These are phyloP conservation scores for Noctua comes DNA, from an alignment of 2,888 invertebrate genomes.

Conservation along the genomic window DNA sequence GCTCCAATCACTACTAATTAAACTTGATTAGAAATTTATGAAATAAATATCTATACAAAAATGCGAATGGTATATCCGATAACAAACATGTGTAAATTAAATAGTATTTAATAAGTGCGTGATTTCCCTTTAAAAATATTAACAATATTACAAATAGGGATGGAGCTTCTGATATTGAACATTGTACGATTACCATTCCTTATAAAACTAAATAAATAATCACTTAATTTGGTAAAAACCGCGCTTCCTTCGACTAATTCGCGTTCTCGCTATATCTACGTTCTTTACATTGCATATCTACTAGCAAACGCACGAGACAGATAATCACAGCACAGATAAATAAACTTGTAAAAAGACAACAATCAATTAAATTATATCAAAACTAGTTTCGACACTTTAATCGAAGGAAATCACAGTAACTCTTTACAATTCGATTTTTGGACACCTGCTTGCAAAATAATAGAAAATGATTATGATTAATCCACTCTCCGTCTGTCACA, in stretches of 20 bases:
- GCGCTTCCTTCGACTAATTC: constrained; percentile 72
- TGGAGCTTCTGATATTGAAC: constrained; percentile 58
- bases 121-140: constrained; percentile 45
- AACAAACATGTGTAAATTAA: constrained; percentile 27
- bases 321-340: constrained; percentile 60
- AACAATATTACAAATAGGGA: constrained; percentile 55
- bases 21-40: constrained; percentile 45
- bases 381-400: constrained; percentile 45
- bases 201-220: constrained; percentile 81
- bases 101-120: constrained; percentile 25
- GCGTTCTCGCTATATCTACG: constrained; percentile 30
- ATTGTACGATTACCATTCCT: constrained; percentile 72
- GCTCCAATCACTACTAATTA: constrained; percentile 70
- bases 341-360: constrained; percentile 47
- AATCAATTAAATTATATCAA: constrained; percentile 48
- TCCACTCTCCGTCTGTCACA: neutral
- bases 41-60: constrained; percentile 62
- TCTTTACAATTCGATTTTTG: constrained; percentile 73
- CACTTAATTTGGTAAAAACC: constrained; percentile 67
- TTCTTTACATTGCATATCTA: constrained; percentile 41
- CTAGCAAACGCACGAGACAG: constrained; percentile 45
- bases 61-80: constrained; percentile 59
- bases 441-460: constrained; percentile 61
- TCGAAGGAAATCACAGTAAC: constrained; percentile 57
- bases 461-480: neutral